Conservation (phyloP, 2,113 vertebrate species). For the Marmota monax region DNA sequence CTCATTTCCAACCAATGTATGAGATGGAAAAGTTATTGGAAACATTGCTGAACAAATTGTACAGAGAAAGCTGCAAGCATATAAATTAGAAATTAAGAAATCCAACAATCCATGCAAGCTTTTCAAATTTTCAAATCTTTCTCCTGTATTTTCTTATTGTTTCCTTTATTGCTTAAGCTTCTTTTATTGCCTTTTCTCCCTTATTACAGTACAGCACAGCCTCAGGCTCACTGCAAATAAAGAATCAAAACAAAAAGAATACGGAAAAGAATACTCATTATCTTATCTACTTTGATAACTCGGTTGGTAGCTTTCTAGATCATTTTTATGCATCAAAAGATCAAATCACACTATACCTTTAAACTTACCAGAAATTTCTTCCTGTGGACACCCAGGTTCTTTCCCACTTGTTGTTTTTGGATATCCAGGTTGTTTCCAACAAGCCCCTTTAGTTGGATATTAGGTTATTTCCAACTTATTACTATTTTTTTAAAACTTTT, state of each 20-base stretch:
- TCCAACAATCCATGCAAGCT: neutral
- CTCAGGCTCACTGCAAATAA: neutral
- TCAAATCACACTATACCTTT: neutral
- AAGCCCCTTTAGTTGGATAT: neutral
- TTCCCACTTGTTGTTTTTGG: neutral
- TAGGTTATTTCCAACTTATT: neutral
- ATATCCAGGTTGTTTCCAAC: neutral
- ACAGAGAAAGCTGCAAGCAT: neutral
- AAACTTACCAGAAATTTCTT: slow-evolving; percentile 31
- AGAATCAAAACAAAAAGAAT: neutral
- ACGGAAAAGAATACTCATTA: neutral
- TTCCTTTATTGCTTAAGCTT: slow-evolving; percentile 21
- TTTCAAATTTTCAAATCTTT: neutral
- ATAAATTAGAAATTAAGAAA: slow-evolving; percentile 67
- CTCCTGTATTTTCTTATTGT: neutral
- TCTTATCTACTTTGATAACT: neutral
- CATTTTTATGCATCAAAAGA: neutral
- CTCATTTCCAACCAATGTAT: slow-evolving; percentile 5
- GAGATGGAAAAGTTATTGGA: slow-evolving; percentile 17
- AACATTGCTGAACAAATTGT: slow-evolving; percentile 5
- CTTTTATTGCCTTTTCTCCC: slow-evolving; percentile 24
- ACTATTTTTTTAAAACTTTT: neutral
- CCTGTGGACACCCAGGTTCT: slow-evolving; percentile 13
- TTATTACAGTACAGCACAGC: slow-evolving; percentile 5
- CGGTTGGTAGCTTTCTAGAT: neutral